Conservation (phyloP, 2,888 invertebrate genomes). For the Sphecodes monilicornis region DNA sequence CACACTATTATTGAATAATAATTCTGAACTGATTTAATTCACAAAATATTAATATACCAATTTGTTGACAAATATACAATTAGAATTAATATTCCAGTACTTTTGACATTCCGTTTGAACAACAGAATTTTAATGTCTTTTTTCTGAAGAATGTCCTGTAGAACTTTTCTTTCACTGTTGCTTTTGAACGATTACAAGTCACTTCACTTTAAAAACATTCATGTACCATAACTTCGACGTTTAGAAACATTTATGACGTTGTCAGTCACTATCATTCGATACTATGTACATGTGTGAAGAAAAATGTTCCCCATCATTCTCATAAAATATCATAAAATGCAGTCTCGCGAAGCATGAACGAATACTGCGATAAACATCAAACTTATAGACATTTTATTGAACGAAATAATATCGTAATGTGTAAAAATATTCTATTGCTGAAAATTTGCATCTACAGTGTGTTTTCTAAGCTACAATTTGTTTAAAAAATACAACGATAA, state of each 20-base stretch:
- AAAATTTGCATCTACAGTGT: background rate
- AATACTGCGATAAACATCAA: background rate
- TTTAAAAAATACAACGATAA: no score
- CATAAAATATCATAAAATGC: constrained; percentile 6
- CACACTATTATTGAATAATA: no score
- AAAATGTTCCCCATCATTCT: background rate
- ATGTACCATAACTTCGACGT: background rate
- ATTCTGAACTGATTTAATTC: no score
- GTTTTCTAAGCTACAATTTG: background rate
- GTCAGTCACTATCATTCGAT: background rate
- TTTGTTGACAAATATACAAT: no score
- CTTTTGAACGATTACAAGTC: background rate
- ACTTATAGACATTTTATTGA: background rate
- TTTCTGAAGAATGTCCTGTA: background rate
- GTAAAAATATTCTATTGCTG: background rate
- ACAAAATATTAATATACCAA: no score
- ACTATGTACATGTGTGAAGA: background rate
- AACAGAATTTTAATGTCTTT: background rate
- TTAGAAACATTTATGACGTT: background rate
- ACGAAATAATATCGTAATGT: background rate
- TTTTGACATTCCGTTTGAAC: background rate
- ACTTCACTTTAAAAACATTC: background rate
- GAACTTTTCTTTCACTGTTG: background rate
- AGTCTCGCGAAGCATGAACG: background rate
- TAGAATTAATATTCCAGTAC: no score